Evolutionary conservation across 2,113 vertebrate genomes (phyloP), one percentile per base, ranked within the genome.

Genomic region (Neotragus pygmaeus): DNA sequence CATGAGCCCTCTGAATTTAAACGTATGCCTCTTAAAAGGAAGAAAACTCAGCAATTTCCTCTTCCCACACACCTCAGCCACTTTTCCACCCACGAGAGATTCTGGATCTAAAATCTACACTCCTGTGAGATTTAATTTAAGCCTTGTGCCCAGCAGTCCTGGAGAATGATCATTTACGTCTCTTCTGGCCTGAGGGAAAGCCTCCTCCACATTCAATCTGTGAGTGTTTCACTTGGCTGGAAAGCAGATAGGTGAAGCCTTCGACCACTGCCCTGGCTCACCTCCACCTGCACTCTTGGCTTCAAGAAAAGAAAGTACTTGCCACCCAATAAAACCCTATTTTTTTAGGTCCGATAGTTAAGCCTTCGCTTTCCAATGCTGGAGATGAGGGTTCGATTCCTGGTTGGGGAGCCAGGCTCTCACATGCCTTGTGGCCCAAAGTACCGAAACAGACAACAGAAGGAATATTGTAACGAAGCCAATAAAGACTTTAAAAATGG

Each of bases 81-180:
- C 49, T 70, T 58, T 91, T 45, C 84, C 25, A 51, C 62, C 45
- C 77, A 88, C 19, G 1, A 21, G 28, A 60, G 73, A 88, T 78
- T 77, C 84, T 57, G 51, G n/a, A 73, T 53, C 58, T 60, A 28
- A 94, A 95, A 95, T 83, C 82, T 77, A 28, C 97, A 95, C 62
- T 91, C 53, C 57, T 62, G 2, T 16, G 93, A 89, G 95, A 87
- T 57, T 78, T 87, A 30, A 95, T 30, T 92, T 82, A 87, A 87
- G 51, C 47, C 43, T 43, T 73, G 51, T 83, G 57, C 51, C 77
- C 73, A n/a, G 70, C n/a, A 58, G 51, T 57, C 13, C 55, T 33
- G 23, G 55, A 89, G 82, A 89, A 90, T 6, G 51, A 88, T 19
- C 45, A 47, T 81, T 95, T 92, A 51, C 36, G 16, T 94, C 58